Conservation (phyloP, 2,797 vertebrate genomes). For the Otolemur crassicaudatus region DNA sequence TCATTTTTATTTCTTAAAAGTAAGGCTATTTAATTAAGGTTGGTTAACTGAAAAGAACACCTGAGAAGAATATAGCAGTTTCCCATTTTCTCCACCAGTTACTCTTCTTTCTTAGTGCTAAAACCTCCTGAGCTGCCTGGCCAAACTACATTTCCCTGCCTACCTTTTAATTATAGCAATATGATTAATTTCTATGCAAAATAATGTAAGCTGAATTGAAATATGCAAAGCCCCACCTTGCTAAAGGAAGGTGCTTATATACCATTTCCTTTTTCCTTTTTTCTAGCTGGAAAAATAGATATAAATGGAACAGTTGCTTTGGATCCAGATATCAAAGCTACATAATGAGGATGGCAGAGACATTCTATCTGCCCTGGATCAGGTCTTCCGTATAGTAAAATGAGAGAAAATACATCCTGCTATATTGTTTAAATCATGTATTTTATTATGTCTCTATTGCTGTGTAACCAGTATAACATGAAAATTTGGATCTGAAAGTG, state of each 20-base stretch:
- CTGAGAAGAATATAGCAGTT: neutral
- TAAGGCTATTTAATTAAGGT: neutral
- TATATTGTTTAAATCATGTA: neutral
- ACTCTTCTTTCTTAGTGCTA: neutral
- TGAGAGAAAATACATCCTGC: neutral
- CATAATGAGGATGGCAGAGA: neutral
- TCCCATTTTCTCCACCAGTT: neutral
- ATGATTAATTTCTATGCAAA: neutral
- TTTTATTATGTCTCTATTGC: constrained; percentile 15
- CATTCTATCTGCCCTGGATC: neutral
- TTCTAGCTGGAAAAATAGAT: neutral
- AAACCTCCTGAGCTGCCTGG: neutral
- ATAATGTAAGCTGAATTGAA: neutral
- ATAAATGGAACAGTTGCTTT: neutral
- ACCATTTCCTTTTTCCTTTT: neutral
- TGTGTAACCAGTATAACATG: neutral
- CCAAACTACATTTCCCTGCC: neutral
- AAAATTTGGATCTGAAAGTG: constrained; percentile 2
- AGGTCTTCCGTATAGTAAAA: neutral
- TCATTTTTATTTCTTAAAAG: constrained; percentile 47
- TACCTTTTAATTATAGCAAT: neutral
- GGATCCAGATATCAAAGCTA: neutral
- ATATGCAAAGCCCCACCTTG: neutral
- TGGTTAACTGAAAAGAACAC: neutral
- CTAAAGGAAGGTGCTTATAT: constrained; percentile 8